A percentile compares a stretch with the other conserved stretches of the same genome.
These are phyloP conservation scores for Cantharis lateralis DNA, from an alignment of 2,888 invertebrate genomes.

Conservation along the genomic window DNA sequence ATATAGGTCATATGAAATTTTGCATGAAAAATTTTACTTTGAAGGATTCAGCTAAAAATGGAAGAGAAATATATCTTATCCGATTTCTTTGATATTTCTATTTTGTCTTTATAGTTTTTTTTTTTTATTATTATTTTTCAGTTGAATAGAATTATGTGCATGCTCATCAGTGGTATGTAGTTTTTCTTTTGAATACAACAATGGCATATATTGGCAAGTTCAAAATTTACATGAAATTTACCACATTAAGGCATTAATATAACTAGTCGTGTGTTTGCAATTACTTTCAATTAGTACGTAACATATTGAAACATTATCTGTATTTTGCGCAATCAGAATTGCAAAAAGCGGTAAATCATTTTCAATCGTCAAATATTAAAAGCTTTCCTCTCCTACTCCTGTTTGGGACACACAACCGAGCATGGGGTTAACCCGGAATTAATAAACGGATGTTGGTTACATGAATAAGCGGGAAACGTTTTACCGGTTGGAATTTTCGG, in stretches of 20 bases:
- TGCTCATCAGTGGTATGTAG: background rate
- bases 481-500: constrained; percentile 22
- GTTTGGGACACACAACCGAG: constrained; percentile 19
- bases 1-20: no score
- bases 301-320: constrained; percentile 35
- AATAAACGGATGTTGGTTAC: constrained; percentile 25
- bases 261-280: constrained; percentile 9
- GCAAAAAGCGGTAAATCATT: constrained; percentile 35
- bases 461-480: constrained; percentile 26
- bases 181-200: background rate
- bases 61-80: no score
- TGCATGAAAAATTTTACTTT: no score
- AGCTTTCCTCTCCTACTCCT: constrained; percentile 14
- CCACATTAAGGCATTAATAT: background rate
- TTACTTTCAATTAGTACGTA: constrained; percentile 28
- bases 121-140: no score
- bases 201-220: background rate
- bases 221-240: background rate
- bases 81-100: no score
- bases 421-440: constrained; percentile 25
- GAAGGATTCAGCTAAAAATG: no score
- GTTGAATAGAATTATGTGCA: no score
- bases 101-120: no score
- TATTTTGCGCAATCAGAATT: constrained; percentile 34
- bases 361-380: constrained; percentile 37